Percentiles rank a stretch among this genome's conserved stretches.
These are phyloP conservation scores for Sclerodermus sp. DNA, from an alignment of 2,888 invertebrate genomes.

Conservation along the genomic window DNA sequence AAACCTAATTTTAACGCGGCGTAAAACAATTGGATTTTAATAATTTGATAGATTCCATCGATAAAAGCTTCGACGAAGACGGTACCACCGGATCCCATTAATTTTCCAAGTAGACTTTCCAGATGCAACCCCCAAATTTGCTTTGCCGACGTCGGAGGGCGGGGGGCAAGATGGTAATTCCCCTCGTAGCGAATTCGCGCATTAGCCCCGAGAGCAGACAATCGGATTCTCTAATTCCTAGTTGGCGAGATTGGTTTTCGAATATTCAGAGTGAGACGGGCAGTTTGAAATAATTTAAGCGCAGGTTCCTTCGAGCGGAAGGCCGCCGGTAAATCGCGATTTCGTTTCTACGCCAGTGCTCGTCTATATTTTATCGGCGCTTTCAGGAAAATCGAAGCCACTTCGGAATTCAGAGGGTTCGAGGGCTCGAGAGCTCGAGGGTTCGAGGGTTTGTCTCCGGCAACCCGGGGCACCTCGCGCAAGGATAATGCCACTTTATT, in stretches of 20 bases:
- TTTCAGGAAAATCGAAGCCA: conserved; percentile 29
- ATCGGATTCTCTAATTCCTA: background rate
- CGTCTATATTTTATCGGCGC: conserved; percentile 23
- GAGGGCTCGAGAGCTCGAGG: no score
- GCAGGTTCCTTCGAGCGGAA: background rate
- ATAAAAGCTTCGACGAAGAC: no score
- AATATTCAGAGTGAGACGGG: conserved; percentile 12
- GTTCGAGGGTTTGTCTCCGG: no score
- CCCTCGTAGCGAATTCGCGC: no score
- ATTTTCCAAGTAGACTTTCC: no score
- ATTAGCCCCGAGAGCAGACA: no score
- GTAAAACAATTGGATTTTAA: conserved; percentile 6
- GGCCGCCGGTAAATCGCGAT: conserved; percentile 13
- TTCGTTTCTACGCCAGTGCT: conserved; percentile 8
- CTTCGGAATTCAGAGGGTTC: conserved; percentile 18
- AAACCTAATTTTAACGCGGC: no score
- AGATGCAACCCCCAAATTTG: no score
- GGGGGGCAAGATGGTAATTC: no score
- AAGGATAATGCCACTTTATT: conserved; percentile 47
- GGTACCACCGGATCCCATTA: no score
- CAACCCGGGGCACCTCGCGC: conserved; percentile 22
- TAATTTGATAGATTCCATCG: conserved; percentile 27
- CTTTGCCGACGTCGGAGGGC: no score
- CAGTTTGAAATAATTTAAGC: conserved; percentile 5
- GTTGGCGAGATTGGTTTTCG: conserved; percentile 11